Evolutionary conservation across 2,113 vertebrate species (phyloP).

Genomic region (Circaetus gallicus): DNA sequence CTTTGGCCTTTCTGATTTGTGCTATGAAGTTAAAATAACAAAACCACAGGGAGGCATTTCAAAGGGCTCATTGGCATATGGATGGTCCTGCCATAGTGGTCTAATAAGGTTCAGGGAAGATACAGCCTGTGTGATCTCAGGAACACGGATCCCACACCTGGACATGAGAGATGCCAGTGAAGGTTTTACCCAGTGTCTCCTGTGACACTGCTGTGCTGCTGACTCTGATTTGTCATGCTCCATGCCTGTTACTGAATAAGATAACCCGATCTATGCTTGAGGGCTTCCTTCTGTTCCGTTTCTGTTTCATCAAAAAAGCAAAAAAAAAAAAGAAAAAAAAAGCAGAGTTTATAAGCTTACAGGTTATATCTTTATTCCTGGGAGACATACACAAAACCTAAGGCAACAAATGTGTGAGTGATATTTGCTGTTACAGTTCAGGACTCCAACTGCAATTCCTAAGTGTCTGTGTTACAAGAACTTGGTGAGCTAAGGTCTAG

Average conservation of each 20-base stretch:
- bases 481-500: background rate
- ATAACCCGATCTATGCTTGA: background rate
- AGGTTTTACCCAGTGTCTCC: background rate
- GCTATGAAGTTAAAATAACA: background rate
- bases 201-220: background rate
- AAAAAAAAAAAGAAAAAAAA: background rate
- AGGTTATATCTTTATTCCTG: background rate
- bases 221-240: background rate
- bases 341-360: background rate
- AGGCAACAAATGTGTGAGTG: background rate
- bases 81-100: background rate
- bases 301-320: background rate
- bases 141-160: background rate
- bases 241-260: background rate
- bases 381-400: background rate
- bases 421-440: background rate
- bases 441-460: background rate
- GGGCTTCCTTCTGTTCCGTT: background rate
- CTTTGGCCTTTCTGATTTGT: background rate
- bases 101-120: background rate
- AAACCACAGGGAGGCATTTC: background rate
- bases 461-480: background rate
- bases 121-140: background rate
- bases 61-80: background rate
- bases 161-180: background rate